Base-by-base conservation (phyloP, 2,888 invertebrate species). In the Philonicus albiceps region DNA sequence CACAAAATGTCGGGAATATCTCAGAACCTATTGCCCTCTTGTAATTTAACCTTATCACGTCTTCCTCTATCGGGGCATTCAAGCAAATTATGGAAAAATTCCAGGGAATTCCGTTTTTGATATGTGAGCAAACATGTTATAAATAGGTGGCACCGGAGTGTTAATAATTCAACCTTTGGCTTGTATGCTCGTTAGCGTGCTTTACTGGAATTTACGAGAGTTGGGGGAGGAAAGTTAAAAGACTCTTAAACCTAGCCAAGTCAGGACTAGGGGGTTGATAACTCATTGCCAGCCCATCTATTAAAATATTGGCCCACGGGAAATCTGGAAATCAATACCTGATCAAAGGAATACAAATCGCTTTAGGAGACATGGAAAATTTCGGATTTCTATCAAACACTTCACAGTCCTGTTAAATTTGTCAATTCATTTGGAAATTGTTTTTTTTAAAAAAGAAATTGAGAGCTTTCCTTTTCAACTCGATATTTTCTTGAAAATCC, bases 121-220 rank as follows among this genome's bases (percentile, higher is more conserved):
- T 76, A 76, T 76, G 75, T 76, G 76, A 76, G 76, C 76, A 76
- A 76, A 76, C 76, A 76, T 40, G 76, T 40, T 76, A 76, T 76
- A 76, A 76, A 76, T 37, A 76, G 37, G 76, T 76, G 76, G 37
- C 76, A 76, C 34, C 37, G 40, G 76, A 76, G 76, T 76, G 76
- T 76, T 76, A 76, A 76, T 76, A 76, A 76, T 76, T 76, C 76
- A 76, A 76, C 76, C 76, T 76, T 76, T 76, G 40, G 37, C 76
- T 40, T 19, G 34, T 40, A 76, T 27, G 27, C 76, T 76, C 76
- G 76, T 76, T 76, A 76, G 40, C 76, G 76, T 76, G 76, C 22
- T 22, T 37, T 22, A 40, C 40, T 76, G 40, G 43, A 76, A 76
- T 76, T 76, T 76, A 8, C 76, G 19, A 64, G 64, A 11, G 27